These are phyloP conservation scores for Nicator chloris DNA, from an alignment of 2,113 vertebrate genomes.

Conservation along the genomic window DNA sequence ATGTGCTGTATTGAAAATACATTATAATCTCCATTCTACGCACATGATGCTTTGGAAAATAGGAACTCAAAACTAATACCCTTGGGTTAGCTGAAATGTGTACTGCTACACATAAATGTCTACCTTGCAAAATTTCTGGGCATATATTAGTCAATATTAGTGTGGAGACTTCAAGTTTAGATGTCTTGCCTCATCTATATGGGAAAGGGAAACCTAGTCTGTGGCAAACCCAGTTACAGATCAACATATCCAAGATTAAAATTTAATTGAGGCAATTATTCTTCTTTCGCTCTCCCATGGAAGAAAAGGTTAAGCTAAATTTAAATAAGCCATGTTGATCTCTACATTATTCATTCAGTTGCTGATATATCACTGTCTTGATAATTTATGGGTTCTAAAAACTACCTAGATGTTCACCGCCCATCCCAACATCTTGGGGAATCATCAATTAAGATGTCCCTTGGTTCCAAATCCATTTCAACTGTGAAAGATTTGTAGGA, in stretches of 20 bases:
- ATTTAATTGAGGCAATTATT: slow-evolving; percentile 74
- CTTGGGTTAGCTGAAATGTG: not conserved
- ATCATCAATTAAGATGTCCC: slow-evolving; percentile 22
- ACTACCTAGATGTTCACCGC: slow-evolving; percentile 25
- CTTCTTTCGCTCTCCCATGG: slow-evolving; percentile 50
- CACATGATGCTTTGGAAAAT: not conserved
- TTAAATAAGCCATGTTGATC: slow-evolving; percentile 71
- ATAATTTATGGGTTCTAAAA: slow-evolving; percentile 62
- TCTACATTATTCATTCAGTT: slow-evolving; percentile 68
- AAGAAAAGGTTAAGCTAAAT: slow-evolving; percentile 75
- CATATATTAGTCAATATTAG: not conserved
- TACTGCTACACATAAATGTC: not conserved
- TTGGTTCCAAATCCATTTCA: not conserved
- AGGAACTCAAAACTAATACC: not conserved
- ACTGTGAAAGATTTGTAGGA: not conserved
- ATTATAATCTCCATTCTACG: not conserved
- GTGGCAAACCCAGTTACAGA: slow-evolving; percentile 27
- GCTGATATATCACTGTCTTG: slow-evolving; percentile 66
- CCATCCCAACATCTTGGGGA: not conserved
- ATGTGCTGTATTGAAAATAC: not conserved
- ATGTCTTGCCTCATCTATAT: not conserved
- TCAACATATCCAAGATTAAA: slow-evolving; percentile 70
- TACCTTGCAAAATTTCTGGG: not conserved
- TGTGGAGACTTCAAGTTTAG: not conserved
- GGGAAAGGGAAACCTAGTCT: not conserved